Percentiles rank a stretch among this genome's conserved stretches.
phyloP scores from a whole-genome alignment of 2,797 vertebrate genomes.

The Phylloscopus collybita region DNA sequence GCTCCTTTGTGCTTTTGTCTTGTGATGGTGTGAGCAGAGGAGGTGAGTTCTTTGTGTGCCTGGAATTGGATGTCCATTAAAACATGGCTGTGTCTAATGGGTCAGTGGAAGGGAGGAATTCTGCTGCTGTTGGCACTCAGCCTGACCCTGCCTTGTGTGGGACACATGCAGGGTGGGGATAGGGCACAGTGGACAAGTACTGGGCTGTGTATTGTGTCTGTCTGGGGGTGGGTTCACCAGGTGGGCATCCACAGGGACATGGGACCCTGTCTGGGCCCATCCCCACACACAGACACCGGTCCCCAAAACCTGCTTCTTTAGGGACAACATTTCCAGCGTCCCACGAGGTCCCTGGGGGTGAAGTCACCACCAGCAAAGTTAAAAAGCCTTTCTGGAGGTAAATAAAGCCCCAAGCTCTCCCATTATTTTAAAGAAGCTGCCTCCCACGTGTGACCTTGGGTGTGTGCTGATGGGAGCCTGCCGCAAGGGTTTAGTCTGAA shows the following conservation, averaged over 20 bases:
- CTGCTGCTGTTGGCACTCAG: background rate
- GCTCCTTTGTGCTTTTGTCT: background rate
- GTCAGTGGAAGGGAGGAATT: background rate
- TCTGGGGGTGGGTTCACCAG: background rate
- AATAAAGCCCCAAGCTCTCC: conserved; percentile 15
- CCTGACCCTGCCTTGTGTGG: background rate
- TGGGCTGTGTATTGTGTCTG: background rate
- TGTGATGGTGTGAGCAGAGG: background rate
- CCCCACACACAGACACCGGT: background rate
- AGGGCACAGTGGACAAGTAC: background rate
- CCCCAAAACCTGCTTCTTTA: background rate
- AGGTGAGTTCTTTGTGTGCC: background rate
- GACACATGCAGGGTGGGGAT: accelerated
- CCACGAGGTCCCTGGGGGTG: background rate
- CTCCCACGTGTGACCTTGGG: conserved; percentile 20
- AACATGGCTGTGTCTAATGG: background rate
- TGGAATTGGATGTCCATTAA: background rate
- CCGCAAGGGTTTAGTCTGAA: conserved; percentile 51
- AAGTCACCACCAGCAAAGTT: background rate
- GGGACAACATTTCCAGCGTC: background rate
- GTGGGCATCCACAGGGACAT: accelerated
- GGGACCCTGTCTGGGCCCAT: background rate
- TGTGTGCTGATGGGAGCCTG: conserved; percentile 22
- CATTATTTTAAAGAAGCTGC: conserved; percentile 25
- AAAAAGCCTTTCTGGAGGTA: background rate